These are phyloP conservation scores for Anhinga rufa DNA, from an alignment of 2,113 vertebrate species.

Conservation along the genomic window DNA sequence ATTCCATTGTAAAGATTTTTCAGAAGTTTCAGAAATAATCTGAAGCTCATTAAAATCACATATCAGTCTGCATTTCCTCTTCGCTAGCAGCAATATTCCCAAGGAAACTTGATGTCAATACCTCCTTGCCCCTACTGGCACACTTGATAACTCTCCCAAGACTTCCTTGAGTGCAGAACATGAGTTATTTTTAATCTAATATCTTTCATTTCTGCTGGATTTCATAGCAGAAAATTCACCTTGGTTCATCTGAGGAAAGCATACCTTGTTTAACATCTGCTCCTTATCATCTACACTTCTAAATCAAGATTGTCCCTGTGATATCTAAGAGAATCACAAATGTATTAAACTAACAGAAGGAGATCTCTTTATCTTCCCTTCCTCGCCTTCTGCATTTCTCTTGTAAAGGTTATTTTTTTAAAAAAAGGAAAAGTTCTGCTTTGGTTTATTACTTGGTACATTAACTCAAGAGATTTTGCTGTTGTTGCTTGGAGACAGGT, in stretches of 20 bases:
- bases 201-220: not conserved
- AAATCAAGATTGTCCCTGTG: slow-evolving; percentile 16
- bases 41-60: slow-evolving; percentile 39
- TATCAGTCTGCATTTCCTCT: not conserved
- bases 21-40: slow-evolving; percentile 23
- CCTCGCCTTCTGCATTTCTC: not conserved
- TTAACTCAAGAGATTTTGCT: slow-evolving; percentile 19
- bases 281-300: not conserved
- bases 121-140: not conserved
- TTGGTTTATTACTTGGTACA: slow-evolving; percentile 26
- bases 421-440: not conserved
- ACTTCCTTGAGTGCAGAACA: not conserved
- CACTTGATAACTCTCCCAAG: not conserved
- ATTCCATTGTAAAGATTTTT: slow-evolving; percentile 27
- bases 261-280: not conserved
- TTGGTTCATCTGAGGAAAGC: not conserved
- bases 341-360: slow-evolving; percentile 19
- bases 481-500: not conserved
- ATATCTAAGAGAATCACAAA: slow-evolving; percentile 10
- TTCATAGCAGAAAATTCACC: not conserved
- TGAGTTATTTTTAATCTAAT: not conserved
- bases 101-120: not conserved
- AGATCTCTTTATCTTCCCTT: slow-evolving; percentile 9
- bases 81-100: not conserved
- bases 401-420: not conserved